Base-by-base conservation (phyloP, 1,140 invertebrate species). In the Popillia japonica region DNA sequence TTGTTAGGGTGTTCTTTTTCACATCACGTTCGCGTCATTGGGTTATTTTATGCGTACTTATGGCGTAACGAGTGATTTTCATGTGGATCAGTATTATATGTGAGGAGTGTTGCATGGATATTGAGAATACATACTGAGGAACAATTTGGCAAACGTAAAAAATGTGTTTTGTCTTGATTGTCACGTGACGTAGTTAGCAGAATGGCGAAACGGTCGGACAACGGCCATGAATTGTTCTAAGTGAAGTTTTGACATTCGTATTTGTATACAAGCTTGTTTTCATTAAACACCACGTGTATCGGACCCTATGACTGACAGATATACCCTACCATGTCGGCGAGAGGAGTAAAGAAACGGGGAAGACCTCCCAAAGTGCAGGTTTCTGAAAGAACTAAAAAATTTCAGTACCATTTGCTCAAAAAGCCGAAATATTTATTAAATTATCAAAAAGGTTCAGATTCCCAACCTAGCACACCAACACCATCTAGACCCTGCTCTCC, bases 381-480 rank as follows among this genome's bases (percentile, higher is more conserved):
- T 86, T 90, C 94, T 89, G 94, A 95, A 85, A 92, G 93, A 84
- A 92, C 93, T 82, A 93, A 92, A 84, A 95, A 94, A 89, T 95
- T 94, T 88, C 94, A 94, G 86, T 95, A 93, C 88, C 93, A 95
- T 89, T 89, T 96, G 85, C 90, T 96, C 86, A 96, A 96, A 88
- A 97, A 97, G 87, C 96, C 96, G 8, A 96, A 96, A 90, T 97
- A 96, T 88, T 90, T 96, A 83, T 89, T 91, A 86, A 91, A 91
- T 83, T 90, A 92, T 86, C 90, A 90, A 84, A 90, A 90, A 83
- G 93, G 90, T 79, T 89, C 90, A 1, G 90, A 92, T 83, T 93
- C 92, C 84, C 90, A 94, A 82, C 89, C 91, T 20, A 94, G 93
- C 83, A 95, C 95, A 9, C 94, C 95, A 9, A 93, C 91, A 10